Evolutionary conservation across 1,140 invertebrate genomes (phyloP).

Genomic region (Lucilia cuprina): DNA sequence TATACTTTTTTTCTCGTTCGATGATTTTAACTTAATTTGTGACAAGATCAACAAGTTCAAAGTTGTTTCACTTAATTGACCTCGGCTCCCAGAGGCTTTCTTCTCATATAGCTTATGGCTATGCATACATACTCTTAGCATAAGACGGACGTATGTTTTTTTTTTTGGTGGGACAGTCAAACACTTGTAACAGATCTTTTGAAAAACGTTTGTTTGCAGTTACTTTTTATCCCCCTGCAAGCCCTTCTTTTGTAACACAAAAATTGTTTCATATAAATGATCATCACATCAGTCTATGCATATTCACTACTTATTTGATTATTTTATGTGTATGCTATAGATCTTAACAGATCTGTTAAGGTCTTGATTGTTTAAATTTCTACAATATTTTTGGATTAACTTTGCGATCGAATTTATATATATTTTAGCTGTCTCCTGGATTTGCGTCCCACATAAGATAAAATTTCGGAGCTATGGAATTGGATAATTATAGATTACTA

Average conservation of each 20-base stretch:
- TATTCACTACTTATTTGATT: background rate
- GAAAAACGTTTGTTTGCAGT: background rate
- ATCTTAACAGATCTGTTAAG: background rate
- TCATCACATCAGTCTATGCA: background rate
- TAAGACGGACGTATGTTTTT: background rate
- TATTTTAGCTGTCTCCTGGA: too few species aligned
- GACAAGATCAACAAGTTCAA: conserved; percentile 63
- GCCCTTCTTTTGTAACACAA: background rate
- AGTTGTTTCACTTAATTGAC: conserved; percentile 63
- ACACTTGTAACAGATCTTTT: background rate
- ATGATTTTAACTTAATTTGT: conserved; percentile 50
- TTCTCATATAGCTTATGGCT: background rate
- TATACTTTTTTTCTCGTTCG: background rate
- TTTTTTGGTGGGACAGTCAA: background rate
- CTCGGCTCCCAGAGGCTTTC: conserved; percentile 45
- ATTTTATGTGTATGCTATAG: background rate
- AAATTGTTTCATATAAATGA: background rate
- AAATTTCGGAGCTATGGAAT: too few species aligned
- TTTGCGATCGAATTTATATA: too few species aligned
- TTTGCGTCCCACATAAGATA: too few species aligned
- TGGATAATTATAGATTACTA: too few species aligned
- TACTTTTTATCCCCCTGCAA: background rate
- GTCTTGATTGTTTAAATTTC: too few species aligned
- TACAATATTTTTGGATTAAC: too few species aligned
- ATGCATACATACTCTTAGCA: background rate